Percentiles rank a stretch among this genome's conserved stretches.
phyloP scores from a whole-genome alignment of 2,113 vertebrate species.

The Hassar affinis region DNA sequence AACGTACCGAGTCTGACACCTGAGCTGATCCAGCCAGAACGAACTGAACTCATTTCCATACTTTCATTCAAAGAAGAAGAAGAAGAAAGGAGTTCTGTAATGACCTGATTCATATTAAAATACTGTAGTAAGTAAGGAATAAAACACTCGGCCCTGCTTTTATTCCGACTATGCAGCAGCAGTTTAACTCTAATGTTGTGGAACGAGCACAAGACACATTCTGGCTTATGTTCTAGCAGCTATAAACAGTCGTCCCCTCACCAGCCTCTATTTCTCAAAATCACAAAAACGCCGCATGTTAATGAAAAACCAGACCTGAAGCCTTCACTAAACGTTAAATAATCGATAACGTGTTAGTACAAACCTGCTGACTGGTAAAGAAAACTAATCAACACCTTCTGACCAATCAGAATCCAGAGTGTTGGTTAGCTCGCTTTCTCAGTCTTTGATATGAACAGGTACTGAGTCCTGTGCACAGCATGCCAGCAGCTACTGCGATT shows the following conservation, averaged over 20 bases:
- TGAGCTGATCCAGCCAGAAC: neutral
- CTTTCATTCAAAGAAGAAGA: neutral
- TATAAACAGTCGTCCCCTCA: neutral
- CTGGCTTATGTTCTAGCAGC: neutral
- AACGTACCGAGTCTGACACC: no score
- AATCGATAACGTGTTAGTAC: no score
- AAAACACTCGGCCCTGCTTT: neutral
- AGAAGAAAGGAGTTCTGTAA: neutral
- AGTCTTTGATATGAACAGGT: neutral
- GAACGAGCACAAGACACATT: no score
- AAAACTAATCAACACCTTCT: no score
- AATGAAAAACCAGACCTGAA: neutral
- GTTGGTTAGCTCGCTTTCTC: neutral
- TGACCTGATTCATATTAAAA: neutral
- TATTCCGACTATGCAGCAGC: neutral
- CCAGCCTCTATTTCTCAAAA: neutral
- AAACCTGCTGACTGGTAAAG: no score
- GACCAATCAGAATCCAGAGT: no score
- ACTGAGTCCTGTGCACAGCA: no score
- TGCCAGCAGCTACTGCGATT: neutral
- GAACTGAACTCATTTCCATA: neutral
- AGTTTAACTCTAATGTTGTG: no score
- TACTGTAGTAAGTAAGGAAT: neutral
- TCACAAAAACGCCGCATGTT: neutral
- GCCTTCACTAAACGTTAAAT: neutral